These are phyloP conservation scores for Vanessa cardui DNA, from an alignment of 2,888 invertebrate species.

Conservation along the genomic window DNA sequence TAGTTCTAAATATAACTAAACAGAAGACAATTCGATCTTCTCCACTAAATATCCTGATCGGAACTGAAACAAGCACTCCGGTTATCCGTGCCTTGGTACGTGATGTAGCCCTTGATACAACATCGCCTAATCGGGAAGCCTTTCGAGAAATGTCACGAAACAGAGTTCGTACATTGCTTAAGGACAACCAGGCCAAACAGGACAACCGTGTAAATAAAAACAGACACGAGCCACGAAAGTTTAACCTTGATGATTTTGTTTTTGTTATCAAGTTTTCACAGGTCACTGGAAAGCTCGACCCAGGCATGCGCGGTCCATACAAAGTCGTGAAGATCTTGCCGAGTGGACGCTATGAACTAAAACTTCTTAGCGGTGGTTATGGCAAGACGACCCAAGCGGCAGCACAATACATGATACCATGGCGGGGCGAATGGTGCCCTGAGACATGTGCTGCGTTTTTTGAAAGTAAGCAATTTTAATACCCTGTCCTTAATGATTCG, in stretches of 20 bases:
- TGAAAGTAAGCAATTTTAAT: not conserved
- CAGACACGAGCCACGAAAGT: no score
- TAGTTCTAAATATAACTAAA: no score
- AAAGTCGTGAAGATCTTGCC: slow-evolving; percentile 29
- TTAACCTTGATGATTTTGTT: slow-evolving; percentile 18
- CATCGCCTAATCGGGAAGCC: no score
- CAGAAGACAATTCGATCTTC: no score
- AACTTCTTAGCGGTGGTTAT: slow-evolving; percentile 31
- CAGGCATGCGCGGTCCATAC: slow-evolving; percentile 38
- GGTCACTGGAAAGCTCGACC: slow-evolving; percentile 28
- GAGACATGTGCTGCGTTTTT: slow-evolving; percentile 15
- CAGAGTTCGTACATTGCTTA: not conserved
- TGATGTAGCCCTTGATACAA: no score
- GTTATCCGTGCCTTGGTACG: no score
- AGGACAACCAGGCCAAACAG: not conserved
- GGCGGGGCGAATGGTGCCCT: slow-evolving; percentile 23
- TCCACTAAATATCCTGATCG: no score
- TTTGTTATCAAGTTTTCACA: slow-evolving; percentile 30
- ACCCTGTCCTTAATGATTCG: not conserved
- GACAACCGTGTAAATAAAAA: no score
- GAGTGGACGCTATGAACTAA: slow-evolving; percentile 31
- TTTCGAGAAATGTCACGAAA: not conserved
- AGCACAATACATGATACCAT: slow-evolving; percentile 27
- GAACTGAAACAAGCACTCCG: no score
- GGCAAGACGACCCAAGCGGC: slow-evolving; percentile 34